These are phyloP conservation scores for Austrolebias charrua DNA, from an alignment of 2,797 vertebrate genomes.

Conservation along the genomic window DNA sequence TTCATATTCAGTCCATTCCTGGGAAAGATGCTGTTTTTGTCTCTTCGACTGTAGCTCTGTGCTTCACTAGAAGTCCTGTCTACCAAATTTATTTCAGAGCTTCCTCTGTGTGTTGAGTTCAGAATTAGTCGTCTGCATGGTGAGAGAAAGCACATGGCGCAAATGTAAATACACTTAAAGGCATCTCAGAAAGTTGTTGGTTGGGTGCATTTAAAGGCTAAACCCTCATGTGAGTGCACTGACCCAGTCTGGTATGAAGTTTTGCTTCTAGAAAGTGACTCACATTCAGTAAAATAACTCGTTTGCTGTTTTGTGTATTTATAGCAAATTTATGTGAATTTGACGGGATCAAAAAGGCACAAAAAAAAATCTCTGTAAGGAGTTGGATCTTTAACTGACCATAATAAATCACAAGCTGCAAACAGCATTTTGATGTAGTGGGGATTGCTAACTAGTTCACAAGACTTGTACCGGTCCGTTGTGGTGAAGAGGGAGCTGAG, in stretches of 20 bases:
- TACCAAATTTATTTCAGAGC: background rate
- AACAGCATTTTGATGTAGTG: background rate
- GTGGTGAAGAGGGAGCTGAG: too few species aligned
- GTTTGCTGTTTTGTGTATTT: background rate
- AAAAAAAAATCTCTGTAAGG: background rate
- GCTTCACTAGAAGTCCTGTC: conserved; percentile 27
- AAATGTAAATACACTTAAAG: background rate
- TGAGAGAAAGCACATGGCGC: background rate
- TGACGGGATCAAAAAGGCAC: background rate
- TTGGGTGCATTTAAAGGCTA: background rate
- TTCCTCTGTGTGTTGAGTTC: background rate
- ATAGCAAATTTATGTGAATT: background rate
- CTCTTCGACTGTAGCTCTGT: conserved; percentile 28
- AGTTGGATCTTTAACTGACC: background rate
- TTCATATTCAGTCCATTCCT: conserved; percentile 55
- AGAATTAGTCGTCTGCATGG: too few species aligned
- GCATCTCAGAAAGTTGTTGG: background rate
- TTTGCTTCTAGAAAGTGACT: background rate
- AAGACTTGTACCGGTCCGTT: too few species aligned
- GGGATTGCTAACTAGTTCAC: too few species aligned
- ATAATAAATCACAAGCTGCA: background rate
- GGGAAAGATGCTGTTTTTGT: conserved; percentile 47
- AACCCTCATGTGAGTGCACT: background rate
- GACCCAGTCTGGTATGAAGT: background rate
- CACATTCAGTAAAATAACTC: background rate